Evolutionary conservation across 2,888 invertebrate genomes (phyloP), one percentile per base, ranked within the genome.

Genomic region (Dromius quadrimaculatus): DNA sequence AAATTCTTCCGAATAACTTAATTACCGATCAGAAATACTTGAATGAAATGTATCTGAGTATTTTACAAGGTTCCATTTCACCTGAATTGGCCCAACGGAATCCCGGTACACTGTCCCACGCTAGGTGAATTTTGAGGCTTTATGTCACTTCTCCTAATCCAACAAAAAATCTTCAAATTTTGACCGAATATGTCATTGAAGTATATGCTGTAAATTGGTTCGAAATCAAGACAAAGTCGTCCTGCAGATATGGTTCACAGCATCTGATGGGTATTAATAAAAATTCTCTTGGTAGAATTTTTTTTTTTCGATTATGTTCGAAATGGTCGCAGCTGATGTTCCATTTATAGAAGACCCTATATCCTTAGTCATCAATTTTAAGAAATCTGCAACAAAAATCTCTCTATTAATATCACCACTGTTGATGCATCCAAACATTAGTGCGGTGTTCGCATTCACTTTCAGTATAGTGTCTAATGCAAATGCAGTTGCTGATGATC

Each of bases 161-260:
- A 28, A 28, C 38, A 38, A 13, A 38, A 38, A 47, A 43, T 63
- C 66, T 9, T 36, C 43, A 17, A 61, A 22, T 19, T 38, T 71
- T 43, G 74, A 74, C 28, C 11, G 73, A 73, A 5, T 76, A 63
- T 71, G 47, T 76, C 11, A 72, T 76, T 1, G 76, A 75, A 74
- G 74, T 73, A 34, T 76, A 76, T 57, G 76, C 75, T 45, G 74
- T 75, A 43, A 36, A 13, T 1, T 77, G 75, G 77, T 77, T 77
- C 43, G 28, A 38, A 32, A 76, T 76, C 5, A 77, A 76, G 70
- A 72, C 38, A 17, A 50, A 76, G 9, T 71, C 74, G 8, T 73
- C 71, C 15, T 77, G 76, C 50, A 76, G 75, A 73, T 72, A 76
- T 74, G 76, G 76, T 38, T 36, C 74, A 9, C 38, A 64, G 17